Percentiles rank a stretch among this genome's conserved stretches.
These are phyloP conservation scores for Timandra comae DNA, from an alignment of 2,888 invertebrate species.

Conservation along the genomic window DNA sequence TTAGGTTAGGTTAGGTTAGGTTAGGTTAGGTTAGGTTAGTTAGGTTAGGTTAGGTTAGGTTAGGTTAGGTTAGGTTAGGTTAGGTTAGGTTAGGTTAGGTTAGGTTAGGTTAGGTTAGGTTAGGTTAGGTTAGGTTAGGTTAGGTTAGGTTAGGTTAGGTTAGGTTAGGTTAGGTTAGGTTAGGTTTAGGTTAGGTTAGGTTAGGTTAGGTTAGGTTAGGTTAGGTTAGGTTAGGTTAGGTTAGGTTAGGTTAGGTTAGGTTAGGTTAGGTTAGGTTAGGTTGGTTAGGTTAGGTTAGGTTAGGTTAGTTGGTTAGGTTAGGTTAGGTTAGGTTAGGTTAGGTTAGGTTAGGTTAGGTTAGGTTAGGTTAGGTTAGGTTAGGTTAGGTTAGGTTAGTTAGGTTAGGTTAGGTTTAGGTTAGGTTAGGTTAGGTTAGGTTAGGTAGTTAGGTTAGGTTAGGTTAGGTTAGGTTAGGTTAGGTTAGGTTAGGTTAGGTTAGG, in stretches of 20 bases:
- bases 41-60: slow-evolving; percentile 9
- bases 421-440: slow-evolving; percentile 5
- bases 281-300: slow-evolving; percentile 11
- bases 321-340: slow-evolving; percentile 25
- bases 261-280: no score
- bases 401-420: slow-evolving; percentile 11
- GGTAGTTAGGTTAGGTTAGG: slow-evolving; percentile 9
- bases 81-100: slow-evolving; percentile 14
- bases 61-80: slow-evolving; percentile 7
- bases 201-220: slow-evolving; percentile 19
- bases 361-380: slow-evolving; percentile 14
- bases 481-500: slow-evolving; percentile 4
- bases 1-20: slow-evolving; percentile 12
- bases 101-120: slow-evolving; percentile 16
- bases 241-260: slow-evolving; percentile 23
- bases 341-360: slow-evolving; percentile 27
- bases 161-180: slow-evolving; percentile 21
- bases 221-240: slow-evolving; percentile 22
- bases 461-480: slow-evolving; percentile 6
- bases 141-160: slow-evolving; percentile 13
- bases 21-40: slow-evolving; percentile 4
- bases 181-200: no score
- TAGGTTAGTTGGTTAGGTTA: slow-evolving; percentile 23
- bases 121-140: slow-evolving; percentile 17
- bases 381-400: slow-evolving; percentile 8